Evolutionary conservation across 1,140 invertebrate genomes (phyloP), one percentile per base, ranked within the genome.

Genomic region (Cydia fagiglandana): DNA sequence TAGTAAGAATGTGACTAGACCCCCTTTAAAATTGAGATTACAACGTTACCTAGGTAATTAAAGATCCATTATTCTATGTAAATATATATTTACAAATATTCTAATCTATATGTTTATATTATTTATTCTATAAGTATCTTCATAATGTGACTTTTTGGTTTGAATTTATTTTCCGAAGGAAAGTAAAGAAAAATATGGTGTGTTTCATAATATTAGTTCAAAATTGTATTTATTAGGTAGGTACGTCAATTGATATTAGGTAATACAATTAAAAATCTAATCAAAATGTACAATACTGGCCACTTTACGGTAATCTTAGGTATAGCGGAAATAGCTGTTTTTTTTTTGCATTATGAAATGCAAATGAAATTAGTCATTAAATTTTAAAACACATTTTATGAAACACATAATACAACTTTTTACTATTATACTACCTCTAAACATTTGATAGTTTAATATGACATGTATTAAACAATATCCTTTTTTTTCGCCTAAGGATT

Each of bases 71-170:
- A 86, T 82, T 80, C 76, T 77, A 76, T 78, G 77, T 82, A 80
- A 70, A 70, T 68, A 77, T 85, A 87, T 91, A 87, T 91, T 85
- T 89, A 86, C 84, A 88, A 83, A 79, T 73, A 79, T 53, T 78
- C 2, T 47, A 47, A 47, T 47, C 45, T 47, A 70, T 85, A 86
- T 90, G 87, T 90, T 85, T 89, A 86, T 83, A 88, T 83, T 73
- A 79, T 53, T 78, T 75, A 76, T 76, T 75, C 74, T 75, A 79
- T 50, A 66, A 84, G 80, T 83, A 85, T 83, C 79, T 79, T 84
- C 83, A 83, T 75, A 79, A 85, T 88, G 85, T 86, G 88, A 90
- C 90, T 89, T 56, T 91, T 91, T 91, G 88, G 90, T 85, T 90
- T 88, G 81, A 87, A 84, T 84, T 85, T 84, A 78, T 83, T 86